Percentiles rank a stretch among this genome's conserved stretches.
Conservation (phyloP, 92 coral and sea anemone genomes). For the Epizoanthus scotinus region DNA sequence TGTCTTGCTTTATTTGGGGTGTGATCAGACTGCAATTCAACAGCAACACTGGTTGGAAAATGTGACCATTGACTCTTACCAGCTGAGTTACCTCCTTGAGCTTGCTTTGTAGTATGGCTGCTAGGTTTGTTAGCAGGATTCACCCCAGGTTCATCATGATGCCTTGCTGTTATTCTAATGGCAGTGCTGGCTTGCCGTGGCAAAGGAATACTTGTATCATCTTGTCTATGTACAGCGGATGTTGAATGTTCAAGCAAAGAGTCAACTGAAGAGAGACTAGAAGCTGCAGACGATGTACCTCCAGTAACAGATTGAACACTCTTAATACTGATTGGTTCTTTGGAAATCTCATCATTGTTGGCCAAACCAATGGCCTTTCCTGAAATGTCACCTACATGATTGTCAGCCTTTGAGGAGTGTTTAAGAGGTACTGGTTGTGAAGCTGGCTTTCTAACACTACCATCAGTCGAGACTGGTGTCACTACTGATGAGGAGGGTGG, state of each 20-base stretch:
- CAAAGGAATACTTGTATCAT: neutral
- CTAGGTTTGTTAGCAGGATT: neutral
- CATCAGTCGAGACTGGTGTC: neutral
- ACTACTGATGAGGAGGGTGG: neutral
- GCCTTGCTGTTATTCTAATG: neutral
- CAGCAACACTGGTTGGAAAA: neutral
- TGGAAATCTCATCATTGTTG: neutral
- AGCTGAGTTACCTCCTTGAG: neutral
- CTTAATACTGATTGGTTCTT: conserved; percentile 31
- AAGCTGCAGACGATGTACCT: neutral
- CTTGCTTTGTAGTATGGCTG: neutral
- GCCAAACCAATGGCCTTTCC: neutral
- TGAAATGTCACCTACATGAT: neutral
- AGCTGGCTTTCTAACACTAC: neutral
- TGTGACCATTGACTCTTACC: neutral
- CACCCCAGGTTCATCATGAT: neutral
- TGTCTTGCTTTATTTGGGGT: neutral
- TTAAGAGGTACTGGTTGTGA: neutral
- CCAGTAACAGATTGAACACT: neutral
- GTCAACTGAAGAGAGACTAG: neutral
- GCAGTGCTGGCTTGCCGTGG: neutral
- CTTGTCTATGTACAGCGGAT: neutral
- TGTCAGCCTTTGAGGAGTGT: neutral
- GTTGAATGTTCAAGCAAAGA: neutral
- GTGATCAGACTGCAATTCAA: neutral